These are phyloP conservation scores for Geodia barretti DNA, from an alignment of 37 sponge, comb jelly and placozoan genomes.

Conservation along the genomic window DNA sequence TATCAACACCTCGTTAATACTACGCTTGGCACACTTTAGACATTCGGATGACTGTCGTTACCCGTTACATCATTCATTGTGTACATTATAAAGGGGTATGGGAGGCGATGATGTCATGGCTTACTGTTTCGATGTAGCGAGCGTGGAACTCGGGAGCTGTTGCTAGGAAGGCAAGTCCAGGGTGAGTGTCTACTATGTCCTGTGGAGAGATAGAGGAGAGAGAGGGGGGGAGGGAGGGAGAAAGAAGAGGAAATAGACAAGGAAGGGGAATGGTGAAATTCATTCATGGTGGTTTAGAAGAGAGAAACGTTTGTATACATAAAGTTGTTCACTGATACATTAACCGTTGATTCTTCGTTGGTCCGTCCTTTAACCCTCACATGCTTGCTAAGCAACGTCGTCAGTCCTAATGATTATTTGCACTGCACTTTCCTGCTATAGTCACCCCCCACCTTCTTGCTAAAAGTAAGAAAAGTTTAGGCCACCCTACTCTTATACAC, in stretches of 20 bases:
- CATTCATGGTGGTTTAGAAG: too few species aligned
- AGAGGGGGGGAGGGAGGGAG: slow-evolving; percentile 26
- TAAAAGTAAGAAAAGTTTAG: too few species aligned
- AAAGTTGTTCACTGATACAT: background rate
- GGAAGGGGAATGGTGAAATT: too few species aligned
- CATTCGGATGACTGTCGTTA: too few species aligned
- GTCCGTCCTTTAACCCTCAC: background rate
- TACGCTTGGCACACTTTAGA: too few species aligned
- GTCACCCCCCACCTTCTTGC: too few species aligned
- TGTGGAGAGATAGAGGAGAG: slow-evolving; percentile 39
- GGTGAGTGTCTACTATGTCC: slow-evolving; percentile 97
- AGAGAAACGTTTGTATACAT: background rate
- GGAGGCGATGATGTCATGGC: slow-evolving; percentile 37
- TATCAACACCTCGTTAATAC: too few species aligned
- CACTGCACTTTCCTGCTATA: too few species aligned
- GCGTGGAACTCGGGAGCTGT: slow-evolving; percentile 96
- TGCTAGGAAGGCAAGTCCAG: slow-evolving; percentile 87
- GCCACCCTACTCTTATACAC: too few species aligned
- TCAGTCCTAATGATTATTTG: too few species aligned
- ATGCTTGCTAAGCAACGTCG: background rate
- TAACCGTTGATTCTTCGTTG: background rate
- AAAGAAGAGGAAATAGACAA: too few species aligned
- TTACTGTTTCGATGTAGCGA: slow-evolving; percentile 96
- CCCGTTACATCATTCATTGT: background rate
- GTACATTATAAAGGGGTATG: background rate